phyloP scores from a whole-genome alignment of 2,797 vertebrate species.

The Anisognathus igniventris region DNA sequence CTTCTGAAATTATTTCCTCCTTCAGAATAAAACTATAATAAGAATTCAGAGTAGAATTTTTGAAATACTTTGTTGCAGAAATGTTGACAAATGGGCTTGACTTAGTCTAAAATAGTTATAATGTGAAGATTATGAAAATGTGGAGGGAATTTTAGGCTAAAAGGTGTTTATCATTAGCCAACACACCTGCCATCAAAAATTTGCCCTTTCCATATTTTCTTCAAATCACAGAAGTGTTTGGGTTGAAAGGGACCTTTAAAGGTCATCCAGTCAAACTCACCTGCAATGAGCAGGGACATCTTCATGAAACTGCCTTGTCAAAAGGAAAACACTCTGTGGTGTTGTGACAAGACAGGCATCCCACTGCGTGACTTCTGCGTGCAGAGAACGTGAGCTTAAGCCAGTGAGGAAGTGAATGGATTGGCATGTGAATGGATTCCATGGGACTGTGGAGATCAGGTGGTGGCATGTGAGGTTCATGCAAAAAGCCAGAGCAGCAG shows the following conservation, averaged over 20 bases:
- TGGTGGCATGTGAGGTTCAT: accelerated
- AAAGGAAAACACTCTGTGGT: neutral
- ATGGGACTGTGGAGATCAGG: neutral
- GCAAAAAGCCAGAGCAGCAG: neutral
- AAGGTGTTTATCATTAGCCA: neutral
- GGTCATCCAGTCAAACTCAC: neutral
- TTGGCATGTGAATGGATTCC: neutral
- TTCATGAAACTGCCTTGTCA: neutral
- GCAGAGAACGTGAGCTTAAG: accelerated
- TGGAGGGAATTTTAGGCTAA: accelerated
- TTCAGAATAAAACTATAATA: neutral
- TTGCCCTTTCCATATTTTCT: neutral
- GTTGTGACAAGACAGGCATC: no score
- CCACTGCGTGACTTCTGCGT: accelerated
- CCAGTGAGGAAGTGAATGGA: neutral
- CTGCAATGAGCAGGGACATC: neutral
- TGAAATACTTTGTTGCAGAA: neutral
- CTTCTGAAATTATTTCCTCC: neutral
- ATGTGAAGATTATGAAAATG: neutral
- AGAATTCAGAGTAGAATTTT: neutral
- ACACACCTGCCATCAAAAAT: accelerated
- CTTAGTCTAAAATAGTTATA: neutral
- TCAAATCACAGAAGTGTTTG: neutral
- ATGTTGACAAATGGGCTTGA: neutral
- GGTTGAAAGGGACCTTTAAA: neutral